Evolutionary conservation across 92 coral and sea anemone species (phyloP).

Genomic region (Siderastrea radians): DNA sequence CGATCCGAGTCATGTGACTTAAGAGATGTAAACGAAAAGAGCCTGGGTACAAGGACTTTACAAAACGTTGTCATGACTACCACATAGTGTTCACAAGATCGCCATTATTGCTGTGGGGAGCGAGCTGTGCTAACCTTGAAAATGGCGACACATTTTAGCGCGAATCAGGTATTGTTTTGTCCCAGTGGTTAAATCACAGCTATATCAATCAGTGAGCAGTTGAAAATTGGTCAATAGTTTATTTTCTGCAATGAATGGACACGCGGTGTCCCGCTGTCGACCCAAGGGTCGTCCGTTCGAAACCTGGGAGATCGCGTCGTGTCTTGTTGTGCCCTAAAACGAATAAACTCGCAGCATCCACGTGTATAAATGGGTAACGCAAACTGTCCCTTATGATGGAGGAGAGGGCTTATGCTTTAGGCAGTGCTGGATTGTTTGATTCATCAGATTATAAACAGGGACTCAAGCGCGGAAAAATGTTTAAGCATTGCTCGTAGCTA

Average conservation of each 20-base stretch:
- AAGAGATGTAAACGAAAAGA: not conserved
- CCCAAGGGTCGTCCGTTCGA: too few species aligned
- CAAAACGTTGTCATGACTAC: conserved; percentile 30
- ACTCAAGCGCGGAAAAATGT: too few species aligned
- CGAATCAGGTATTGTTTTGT: conserved; percentile 88
- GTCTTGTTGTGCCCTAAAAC: too few species aligned
- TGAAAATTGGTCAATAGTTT: not conserved
- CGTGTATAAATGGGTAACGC: too few species aligned
- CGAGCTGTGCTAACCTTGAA: not conserved
- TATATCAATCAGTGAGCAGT: not conserved
- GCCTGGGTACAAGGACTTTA: conserved; percentile 8
- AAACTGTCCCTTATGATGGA: too few species aligned
- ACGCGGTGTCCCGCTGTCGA: too few species aligned
- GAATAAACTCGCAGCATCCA: too few species aligned
- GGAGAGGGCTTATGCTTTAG: too few species aligned
- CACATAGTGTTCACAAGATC: not conserved
- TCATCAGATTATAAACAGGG: too few species aligned
- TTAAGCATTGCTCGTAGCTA: too few species aligned
- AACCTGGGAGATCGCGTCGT: too few species aligned
- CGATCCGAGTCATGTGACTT: conserved; percentile 15
- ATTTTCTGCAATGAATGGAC: not conserved
- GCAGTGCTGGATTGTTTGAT: too few species aligned
- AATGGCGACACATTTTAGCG: conserved; percentile 99
- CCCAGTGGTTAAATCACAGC: not conserved
- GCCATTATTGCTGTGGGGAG: not conserved